Base-by-base conservation (phyloP, 1,140 invertebrate species). In the Drosophila ogumai region DNA sequence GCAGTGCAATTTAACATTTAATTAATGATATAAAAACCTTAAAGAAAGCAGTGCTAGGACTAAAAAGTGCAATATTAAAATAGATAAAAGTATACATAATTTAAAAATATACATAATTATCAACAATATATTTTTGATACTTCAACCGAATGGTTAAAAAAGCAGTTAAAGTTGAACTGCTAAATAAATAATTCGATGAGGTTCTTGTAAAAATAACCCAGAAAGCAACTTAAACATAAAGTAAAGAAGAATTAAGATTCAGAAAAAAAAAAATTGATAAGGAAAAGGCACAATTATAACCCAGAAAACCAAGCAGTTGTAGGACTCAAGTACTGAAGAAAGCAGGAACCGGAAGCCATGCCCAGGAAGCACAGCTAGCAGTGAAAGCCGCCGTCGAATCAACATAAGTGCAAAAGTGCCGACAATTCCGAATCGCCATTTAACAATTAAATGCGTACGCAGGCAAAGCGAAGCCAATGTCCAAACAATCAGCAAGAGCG, bases 391-490 rank as follows among this genome's bases (percentile, higher is more conserved):
- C 25, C 34, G 40, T 40, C 36, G 12, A 69, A 54, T 67, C 47
- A 69, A 19, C 38, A 44, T 22, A 59, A 56, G 49, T 49, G 43
- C 40, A 43, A 73, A 64, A 57, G 47, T 72, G 55, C 59, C 75
- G 73, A 54, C 69, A 66, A 66, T 52, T 78, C 47, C 71, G 31
- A 60, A 54, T 56, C 28, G 54, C 38, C 64, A 81, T 81, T 82
- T 32, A 50, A 75, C 60, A 74, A 85, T 81, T 90, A 90, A 90
- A 90, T 90, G 85, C 81, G 78, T 90, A 52, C 57, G 43, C 64
- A 47, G 67, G 38, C 65, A 59, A 80, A 74, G 41, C 80, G 55
- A 80, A 69, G 69, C 84, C 87, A 90, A 90, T 90, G 85, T 85
- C 69, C 82, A 85, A 75, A 79, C 84, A 90, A 75, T 60, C 79